Evolutionary conservation across 2,113 vertebrate species (phyloP).

Genomic region (Neolamprologus toae): DNA sequence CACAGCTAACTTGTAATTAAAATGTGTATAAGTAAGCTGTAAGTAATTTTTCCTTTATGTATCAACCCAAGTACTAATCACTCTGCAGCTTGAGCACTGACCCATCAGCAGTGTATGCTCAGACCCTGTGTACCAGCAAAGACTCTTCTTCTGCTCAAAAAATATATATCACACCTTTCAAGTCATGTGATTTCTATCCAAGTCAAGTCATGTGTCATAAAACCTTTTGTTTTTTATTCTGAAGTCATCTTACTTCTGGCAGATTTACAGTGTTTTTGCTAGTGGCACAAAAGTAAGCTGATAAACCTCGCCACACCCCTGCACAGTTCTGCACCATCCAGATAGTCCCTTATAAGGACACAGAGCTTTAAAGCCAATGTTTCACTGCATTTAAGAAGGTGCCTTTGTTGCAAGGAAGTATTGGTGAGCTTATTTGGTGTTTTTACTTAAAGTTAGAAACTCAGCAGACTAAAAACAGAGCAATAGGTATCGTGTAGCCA

Average conservation of each 20-base stretch:
- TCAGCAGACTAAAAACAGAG: neutral
- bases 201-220: neutral
- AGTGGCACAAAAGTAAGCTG: neutral
- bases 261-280: neutral
- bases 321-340: neutral
- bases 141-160: neutral
- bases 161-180: neutral
- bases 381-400: neutral
- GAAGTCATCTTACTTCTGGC: neutral
- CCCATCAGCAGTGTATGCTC: neutral
- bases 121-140: neutral
- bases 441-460: neutral
- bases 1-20: neutral
- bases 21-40: neutral
- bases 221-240: neutral
- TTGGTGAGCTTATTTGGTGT: neutral
- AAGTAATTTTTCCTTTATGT: neutral
- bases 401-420: neutral
- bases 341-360: slow-evolving; percentile 33
- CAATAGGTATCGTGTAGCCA: neutral
- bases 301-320: slow-evolving; percentile 1
- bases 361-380: neutral
- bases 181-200: neutral
- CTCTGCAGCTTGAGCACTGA: neutral
- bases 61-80: neutral